Evolutionary conservation across 35 echinoderm and acorn worm genomes (phyloP).

Genomic region (Stichopus chloronotus): DNA sequence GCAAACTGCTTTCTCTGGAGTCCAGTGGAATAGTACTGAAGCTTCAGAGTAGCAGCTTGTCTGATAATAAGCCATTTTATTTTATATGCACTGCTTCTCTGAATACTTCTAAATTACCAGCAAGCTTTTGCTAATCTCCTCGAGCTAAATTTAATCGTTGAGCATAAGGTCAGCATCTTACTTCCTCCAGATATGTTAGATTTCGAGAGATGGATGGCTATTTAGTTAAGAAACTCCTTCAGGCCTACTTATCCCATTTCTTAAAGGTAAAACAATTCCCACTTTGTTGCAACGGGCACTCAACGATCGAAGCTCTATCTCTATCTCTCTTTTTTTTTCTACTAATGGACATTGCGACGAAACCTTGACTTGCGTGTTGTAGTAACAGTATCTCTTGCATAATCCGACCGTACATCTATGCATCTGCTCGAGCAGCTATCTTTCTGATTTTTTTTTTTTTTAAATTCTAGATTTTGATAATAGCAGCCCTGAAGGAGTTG

Average conservation of each 20-base stretch:
- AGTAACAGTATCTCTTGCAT: too few relatives aligned
- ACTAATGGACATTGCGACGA: too few relatives aligned
- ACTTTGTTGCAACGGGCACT: not conserved
- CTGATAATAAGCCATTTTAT: not conserved
- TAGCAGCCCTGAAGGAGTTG: too few relatives aligned
- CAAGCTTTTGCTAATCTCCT: not conserved
- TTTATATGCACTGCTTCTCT: not conserved
- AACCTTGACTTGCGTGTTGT: too few relatives aligned
- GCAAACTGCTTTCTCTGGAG: too few relatives aligned
- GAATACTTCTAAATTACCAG: not conserved
- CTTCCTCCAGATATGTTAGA: not conserved
- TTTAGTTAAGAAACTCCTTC: constrained; percentile 25
- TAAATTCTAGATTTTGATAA: too few relatives aligned
- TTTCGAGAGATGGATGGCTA: not conserved
- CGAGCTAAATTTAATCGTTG: constrained; percentile 8
- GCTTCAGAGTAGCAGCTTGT: too few relatives aligned
- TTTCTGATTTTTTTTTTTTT: too few relatives aligned
- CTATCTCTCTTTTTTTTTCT: too few relatives aligned
- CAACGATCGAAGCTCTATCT: not conserved
- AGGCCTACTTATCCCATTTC: constrained; percentile 54
- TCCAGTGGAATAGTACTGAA: too few relatives aligned
- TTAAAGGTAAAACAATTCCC: constrained; percentile 45
- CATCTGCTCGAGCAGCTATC: too few relatives aligned
- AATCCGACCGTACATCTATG: too few relatives aligned
- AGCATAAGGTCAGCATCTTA: constrained; percentile 30